phyloP scores from a whole-genome alignment of 2,797 vertebrate species.

The Rousettus madagascariensis region DNA sequence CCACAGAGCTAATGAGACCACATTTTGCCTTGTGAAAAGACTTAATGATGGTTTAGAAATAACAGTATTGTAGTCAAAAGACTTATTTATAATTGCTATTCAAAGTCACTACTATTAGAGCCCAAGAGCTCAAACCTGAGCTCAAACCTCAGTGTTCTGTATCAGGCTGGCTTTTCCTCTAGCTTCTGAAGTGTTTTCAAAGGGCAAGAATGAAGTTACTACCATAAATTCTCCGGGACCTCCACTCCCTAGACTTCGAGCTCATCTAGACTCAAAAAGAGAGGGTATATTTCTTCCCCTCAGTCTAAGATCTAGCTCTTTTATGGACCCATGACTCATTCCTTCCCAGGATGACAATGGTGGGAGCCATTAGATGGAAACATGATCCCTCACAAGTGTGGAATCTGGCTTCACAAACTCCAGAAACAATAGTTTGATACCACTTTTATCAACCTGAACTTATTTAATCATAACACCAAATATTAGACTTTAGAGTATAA shows the following conservation, averaged over 20 bases:
- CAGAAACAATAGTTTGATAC: neutral
- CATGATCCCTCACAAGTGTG: neutral
- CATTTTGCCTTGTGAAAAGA: neutral
- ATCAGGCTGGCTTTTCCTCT: neutral
- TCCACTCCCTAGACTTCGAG: neutral
- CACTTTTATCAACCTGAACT: neutral
- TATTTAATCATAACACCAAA: neutral
- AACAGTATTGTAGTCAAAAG: neutral
- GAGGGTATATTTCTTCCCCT: neutral
- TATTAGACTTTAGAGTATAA: neutral
- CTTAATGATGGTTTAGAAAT: neutral
- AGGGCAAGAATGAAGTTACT: neutral
- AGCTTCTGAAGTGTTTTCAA: neutral
- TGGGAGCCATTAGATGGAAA: neutral
- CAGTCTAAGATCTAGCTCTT: neutral
- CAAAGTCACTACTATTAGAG: too few relatives aligned
- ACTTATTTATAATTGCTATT: neutral
- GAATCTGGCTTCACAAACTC: neutral
- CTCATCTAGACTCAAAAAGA: neutral
- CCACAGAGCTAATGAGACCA: neutral
- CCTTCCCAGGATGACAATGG: neutral
- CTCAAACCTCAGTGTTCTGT: neutral
- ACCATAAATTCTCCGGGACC: neutral
- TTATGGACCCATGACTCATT: neutral
- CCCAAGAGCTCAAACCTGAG: neutral